Conservation (phyloP, 2,888 invertebrate species). For the Troides oblongomaculatus region DNA sequence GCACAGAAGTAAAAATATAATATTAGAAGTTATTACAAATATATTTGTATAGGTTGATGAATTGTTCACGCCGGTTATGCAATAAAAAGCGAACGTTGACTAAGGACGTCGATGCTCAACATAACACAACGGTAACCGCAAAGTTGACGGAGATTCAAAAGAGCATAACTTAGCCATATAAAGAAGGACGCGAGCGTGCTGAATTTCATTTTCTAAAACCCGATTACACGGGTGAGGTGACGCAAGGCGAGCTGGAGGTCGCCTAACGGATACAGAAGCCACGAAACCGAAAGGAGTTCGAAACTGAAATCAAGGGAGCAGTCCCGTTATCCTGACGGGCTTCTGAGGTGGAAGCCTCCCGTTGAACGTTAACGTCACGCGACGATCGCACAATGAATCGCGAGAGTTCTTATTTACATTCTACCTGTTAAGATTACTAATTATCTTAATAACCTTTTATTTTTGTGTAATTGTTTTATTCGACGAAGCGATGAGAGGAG, state of each 20-base stretch:
- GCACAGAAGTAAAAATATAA: too few species aligned
- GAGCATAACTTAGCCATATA: constrained; percentile 66
- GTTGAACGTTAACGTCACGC: constrained; percentile 61
- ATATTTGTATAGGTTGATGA: neutral
- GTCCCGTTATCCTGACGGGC: constrained; percentile 74
- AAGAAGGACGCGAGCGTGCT: constrained; percentile 66
- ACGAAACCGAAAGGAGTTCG: constrained; percentile 74
- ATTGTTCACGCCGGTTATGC: constrained; percentile 31
- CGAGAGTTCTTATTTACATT: constrained; percentile 19
- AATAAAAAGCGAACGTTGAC: constrained; percentile 40
- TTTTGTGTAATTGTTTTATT: too few species aligned
- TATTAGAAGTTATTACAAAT: too few species aligned
- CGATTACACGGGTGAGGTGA: constrained; percentile 68
- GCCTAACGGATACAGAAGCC: constrained; percentile 64
- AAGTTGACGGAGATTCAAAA: constrained; percentile 49
- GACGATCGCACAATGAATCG: constrained; percentile 49
- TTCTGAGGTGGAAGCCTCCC: constrained; percentile 73
- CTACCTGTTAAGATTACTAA: too few species aligned
- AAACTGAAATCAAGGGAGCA: constrained; percentile 75
- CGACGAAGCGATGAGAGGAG: too few species aligned
- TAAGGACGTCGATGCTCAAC: constrained; percentile 39
- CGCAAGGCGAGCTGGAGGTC: constrained; percentile 62
- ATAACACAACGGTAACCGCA: constrained; percentile 44
- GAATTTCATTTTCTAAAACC: constrained; percentile 79
- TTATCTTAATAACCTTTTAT: too few species aligned